These are phyloP conservation scores for Trissoscelio sp. DNA, from an alignment of 2,888 invertebrate genomes.

Conservation along the genomic window DNA sequence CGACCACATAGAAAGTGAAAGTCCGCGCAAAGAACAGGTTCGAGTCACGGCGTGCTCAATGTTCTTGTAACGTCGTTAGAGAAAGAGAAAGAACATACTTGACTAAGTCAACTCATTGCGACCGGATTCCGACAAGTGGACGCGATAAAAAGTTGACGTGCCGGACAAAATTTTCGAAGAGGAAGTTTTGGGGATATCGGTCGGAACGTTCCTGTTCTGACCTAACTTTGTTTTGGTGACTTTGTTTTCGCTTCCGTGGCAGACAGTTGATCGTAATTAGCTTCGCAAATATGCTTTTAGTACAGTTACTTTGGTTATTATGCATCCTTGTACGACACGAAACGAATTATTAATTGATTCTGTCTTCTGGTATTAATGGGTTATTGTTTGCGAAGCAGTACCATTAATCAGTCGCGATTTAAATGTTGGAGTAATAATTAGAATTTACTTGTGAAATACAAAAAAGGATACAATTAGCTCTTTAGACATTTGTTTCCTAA, in stretches of 20 bases:
- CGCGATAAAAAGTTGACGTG: slow-evolving; percentile 19
- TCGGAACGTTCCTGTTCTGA: neutral
- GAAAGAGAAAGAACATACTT: slow-evolving; percentile 43
- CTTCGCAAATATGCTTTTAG: neutral
- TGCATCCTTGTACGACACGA: neutral
- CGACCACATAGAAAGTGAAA: slow-evolving; percentile 76
- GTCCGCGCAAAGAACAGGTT: slow-evolving; percentile 71
- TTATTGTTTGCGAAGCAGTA: neutral
- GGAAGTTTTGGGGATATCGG: slow-evolving; percentile 24
- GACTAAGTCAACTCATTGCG: slow-evolving; percentile 47
- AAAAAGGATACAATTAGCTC: too few species aligned
- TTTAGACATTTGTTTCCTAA: too few species aligned
- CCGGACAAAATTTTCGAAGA: slow-evolving; percentile 13
- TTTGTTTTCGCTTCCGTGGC: neutral
- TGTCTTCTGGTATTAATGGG: slow-evolving; percentile 1
- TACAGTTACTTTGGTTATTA: too few species aligned
- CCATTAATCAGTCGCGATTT: neutral
- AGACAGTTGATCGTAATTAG: neutral
- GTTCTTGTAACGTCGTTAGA: slow-evolving; percentile 52
- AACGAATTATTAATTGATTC: slow-evolving; percentile 5
- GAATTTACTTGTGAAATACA: too few species aligned
- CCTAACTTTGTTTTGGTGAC: neutral
- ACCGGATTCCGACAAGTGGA: slow-evolving; percentile 49
- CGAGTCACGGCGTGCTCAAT: slow-evolving; percentile 55
- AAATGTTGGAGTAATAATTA: neutral